A percentile compares a stretch with the other conserved stretches of the same genome.
phyloP scores from a whole-genome alignment of 2,797 vertebrate genomes.

The Apodemus agrarius region DNA sequence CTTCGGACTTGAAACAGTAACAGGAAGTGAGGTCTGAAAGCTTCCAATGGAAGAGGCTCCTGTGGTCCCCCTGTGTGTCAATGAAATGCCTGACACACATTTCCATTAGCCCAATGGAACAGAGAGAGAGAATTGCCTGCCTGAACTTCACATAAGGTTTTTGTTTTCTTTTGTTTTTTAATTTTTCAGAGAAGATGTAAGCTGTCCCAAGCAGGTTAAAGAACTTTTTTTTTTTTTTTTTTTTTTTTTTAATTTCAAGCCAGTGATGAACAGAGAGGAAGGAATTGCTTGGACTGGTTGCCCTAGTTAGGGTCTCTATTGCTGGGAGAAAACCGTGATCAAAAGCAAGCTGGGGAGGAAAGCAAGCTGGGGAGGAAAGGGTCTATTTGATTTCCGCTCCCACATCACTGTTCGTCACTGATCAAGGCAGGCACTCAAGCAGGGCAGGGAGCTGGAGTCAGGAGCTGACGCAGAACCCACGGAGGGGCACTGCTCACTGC shows the following conservation, averaged over 20 bases:
- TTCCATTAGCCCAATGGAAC: not conserved
- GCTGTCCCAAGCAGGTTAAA: not conserved
- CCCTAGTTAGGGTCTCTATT: not conserved
- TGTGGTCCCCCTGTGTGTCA: not conserved
- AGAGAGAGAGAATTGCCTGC: not conserved
- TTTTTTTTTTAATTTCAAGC: not conserved
- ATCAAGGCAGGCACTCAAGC: not conserved
- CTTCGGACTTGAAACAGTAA: not conserved
- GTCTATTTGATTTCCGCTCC: not conserved
- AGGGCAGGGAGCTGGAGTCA: not conserved
- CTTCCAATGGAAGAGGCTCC: not conserved
- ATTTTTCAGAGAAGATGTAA: constrained; percentile 40
- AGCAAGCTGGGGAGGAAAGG: not conserved
- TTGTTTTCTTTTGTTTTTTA: not conserved
- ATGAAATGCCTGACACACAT: not conserved
- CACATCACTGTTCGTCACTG: too few species aligned
- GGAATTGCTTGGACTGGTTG: not conserved
- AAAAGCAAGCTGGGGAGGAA: not conserved
- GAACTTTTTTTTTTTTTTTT: not conserved
- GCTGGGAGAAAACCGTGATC: not conserved
- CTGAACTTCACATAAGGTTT: not conserved
- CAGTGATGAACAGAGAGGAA: not conserved
- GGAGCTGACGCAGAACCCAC: not conserved
- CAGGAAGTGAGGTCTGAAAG: not conserved
- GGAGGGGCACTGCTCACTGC: not conserved